Evolutionary conservation across 2,113 vertebrate genomes (phyloP).

Genomic region (Meles meles): DNA sequence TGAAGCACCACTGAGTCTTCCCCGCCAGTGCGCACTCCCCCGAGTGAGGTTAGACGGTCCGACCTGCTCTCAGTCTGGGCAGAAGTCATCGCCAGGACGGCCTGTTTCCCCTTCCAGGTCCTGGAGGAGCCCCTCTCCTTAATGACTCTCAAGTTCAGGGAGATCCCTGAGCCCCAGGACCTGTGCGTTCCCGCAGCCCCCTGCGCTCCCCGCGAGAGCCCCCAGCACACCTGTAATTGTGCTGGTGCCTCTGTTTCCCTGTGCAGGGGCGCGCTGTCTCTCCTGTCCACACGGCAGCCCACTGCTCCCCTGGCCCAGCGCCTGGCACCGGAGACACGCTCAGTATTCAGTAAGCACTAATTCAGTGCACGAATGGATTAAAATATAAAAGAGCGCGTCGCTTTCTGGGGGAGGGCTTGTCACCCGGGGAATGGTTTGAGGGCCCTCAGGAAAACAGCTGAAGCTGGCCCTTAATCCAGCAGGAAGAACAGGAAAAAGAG

Average conservation of each 20-base stretch:
- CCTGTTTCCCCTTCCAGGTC: neutral
- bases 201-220: neutral
- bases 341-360: neutral
- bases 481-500: neutral
- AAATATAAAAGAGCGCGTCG: neutral
- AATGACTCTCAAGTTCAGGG: neutral
- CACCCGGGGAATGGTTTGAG: neutral
- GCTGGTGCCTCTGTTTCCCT: neutral
- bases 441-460: neutral
- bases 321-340: neutral
- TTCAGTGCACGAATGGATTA: neutral
- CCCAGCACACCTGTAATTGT: neutral
- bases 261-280: neutral
- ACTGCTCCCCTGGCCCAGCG: neutral
- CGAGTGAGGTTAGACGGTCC: neutral
- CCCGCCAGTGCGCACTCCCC: neutral
- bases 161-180: neutral
- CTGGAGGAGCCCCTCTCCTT: neutral
- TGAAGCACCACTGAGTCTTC: too few relatives aligned
- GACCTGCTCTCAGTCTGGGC: neutral
- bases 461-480: neutral
- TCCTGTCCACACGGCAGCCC: neutral
- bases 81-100: neutral
- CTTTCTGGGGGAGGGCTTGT: neutral
- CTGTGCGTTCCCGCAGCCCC: neutral